phyloP scores from a whole-genome alignment of 1,140 invertebrate species.

The Drosophila melanogaster region Release_6_plus_ISO1_MT NC_004354.4:21481501-21482000 shows the following conservation, averaged over 20 bases:
- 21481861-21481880: no score
- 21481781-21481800: background rate
- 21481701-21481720: slow-evolving; percentile 4
- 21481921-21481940: no score
- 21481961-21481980: no score
- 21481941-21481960: no score
- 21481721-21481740: background rate
- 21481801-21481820: background rate
- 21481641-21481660: background rate
- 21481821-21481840: background rate
- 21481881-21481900: no score
- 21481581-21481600: slow-evolving; percentile 31
- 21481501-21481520: background rate
- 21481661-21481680: slow-evolving; percentile 1
- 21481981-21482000: no score
- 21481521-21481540: background rate
- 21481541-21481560: slow-evolving; percentile 33
- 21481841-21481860: no score
- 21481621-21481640: background rate
- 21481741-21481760: background rate
- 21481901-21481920: no score
- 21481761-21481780: no score
- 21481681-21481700: background rate
- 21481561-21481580: slow-evolving; percentile 38
- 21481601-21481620: slow-evolving; percentile 5